A percentile compares a stretch with the other conserved stretches of the same genome.
These are phyloP conservation scores for Drosophila ambigua DNA, from an alignment of 1,140 invertebrate genomes.

Conservation along the genomic window DNA sequence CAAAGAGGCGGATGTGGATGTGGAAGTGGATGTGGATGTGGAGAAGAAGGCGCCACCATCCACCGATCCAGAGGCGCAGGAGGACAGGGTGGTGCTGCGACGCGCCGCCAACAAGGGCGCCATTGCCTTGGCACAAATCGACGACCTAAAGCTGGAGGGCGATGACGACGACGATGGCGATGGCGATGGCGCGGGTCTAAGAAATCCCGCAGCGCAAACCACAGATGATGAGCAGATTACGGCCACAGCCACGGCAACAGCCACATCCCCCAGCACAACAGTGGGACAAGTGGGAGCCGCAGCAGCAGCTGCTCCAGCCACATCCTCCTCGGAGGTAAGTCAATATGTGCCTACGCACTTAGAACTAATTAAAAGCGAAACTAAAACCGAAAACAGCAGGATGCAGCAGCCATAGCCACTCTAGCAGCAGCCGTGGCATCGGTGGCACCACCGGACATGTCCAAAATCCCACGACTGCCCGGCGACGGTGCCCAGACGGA, in stretches of 20 bases:
- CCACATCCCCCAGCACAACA: conserved; percentile 8
- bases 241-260: conserved; percentile 23
- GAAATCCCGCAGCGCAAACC: conserved; percentile 73
- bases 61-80: conserved; percentile 14
- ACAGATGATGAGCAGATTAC: conserved; percentile 71
- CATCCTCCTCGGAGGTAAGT: conserved; percentile 57
- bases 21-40: background rate
- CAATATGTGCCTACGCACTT: conserved; percentile 59
- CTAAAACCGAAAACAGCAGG: conserved; percentile 71
- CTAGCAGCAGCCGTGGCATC: conserved; percentile 13
- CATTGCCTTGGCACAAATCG: conserved; percentile 73
- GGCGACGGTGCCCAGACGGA: conserved; percentile 84
- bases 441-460: conserved; percentile 63
- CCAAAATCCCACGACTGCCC: conserved; percentile 84
- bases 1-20: conserved; percentile 28
- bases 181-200: conserved; percentile 45
- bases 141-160: conserved; percentile 64
- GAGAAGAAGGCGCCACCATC: conserved; percentile 1
- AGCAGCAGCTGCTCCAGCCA: conserved; percentile 1
- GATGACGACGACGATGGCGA: conserved; percentile 47
- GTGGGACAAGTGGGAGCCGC: background rate
- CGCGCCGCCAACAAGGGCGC: conserved; percentile 55
- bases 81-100: conserved; percentile 59
- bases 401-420: conserved; percentile 38
- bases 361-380: conserved; percentile 70